phyloP scores from a whole-genome alignment of 1,140 invertebrate species.

The Bombus sylvicola region DNA sequence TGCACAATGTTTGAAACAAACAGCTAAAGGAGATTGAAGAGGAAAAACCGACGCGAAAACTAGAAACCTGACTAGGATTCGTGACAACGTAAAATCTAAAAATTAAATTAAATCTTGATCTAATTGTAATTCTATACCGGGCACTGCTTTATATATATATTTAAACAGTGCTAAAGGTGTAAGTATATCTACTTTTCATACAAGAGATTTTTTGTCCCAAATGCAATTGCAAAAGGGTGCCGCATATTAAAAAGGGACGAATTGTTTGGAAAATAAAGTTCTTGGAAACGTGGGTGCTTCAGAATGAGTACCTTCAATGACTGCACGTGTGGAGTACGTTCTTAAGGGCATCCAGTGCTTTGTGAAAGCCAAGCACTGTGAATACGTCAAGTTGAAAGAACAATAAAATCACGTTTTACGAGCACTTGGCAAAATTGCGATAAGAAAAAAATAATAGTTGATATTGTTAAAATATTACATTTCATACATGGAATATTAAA shows the following conservation, averaged over 20 bases:
- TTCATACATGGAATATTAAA: too few species aligned
- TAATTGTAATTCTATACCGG: too few species aligned
- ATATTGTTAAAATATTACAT: too few species aligned
- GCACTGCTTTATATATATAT: too few species aligned
- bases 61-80: too few species aligned
- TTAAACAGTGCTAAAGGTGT: background rate
- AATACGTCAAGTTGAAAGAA: background rate
- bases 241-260: background rate
- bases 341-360: conserved; percentile 10
- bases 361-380: background rate
- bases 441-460: background rate
- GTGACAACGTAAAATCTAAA: too few species aligned
- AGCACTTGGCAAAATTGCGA: background rate
- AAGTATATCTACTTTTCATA: background rate
- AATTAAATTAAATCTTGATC: too few species aligned
- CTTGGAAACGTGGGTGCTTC: background rate
- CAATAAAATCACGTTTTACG: too few species aligned
- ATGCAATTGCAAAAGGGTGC: background rate
- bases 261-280: background rate
- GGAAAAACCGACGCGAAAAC: rapidly evolving
- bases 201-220: background rate
- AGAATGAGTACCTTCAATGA: conserved; percentile 1
- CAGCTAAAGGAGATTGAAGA: too few species aligned
- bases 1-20: too few species aligned
- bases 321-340: conserved; percentile 6